A percentile compares a stretch with the other conserved stretches of the same genome.
These are phyloP conservation scores for Dipodomys stephensi DNA, from an alignment of 2,113 vertebrate genomes.

Conservation along the genomic window DNA sequence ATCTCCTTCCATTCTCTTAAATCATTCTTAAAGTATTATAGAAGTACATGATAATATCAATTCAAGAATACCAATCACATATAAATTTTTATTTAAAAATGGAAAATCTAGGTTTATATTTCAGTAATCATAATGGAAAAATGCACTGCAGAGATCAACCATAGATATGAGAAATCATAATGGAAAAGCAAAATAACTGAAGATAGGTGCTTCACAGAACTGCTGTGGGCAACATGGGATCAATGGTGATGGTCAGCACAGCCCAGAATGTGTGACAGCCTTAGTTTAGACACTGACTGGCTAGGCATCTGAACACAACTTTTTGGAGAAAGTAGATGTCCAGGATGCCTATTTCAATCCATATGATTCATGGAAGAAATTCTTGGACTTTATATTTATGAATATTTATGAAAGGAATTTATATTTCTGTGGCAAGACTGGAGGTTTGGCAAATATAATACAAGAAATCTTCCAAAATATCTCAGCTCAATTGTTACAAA, in stretches of 20 bases:
- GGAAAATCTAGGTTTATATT: not conserved
- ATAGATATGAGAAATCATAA: not conserved
- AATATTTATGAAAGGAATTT: constrained; percentile 95
- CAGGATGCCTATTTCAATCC: constrained; percentile 94
- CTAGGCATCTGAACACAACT: not conserved
- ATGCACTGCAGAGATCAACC: not conserved
- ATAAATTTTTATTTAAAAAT: not conserved
- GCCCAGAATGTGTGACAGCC: constrained; percentile 68
- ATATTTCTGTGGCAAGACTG: constrained; percentile 92
- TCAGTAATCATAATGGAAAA: not conserved
- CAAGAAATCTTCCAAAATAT: constrained; percentile 96
- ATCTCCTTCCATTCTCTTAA: too few relatives aligned
- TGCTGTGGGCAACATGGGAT: constrained; percentile 81
- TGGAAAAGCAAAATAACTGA: not conserved
- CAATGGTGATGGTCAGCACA: constrained; percentile 86
- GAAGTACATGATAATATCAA: too few relatives aligned
- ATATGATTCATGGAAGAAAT: constrained; percentile 94
- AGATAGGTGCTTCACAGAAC: constrained; percentile 88
- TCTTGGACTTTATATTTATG: constrained; percentile 91
- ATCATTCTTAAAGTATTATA: too few relatives aligned
- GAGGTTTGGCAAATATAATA: constrained; percentile 89
- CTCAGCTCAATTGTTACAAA: constrained; percentile 93
- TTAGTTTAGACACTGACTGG: not conserved
- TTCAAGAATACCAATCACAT: not conserved
- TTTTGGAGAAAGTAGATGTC: constrained; percentile 92